Base-by-base conservation (phyloP, 2,888 invertebrate species). In the Hypena proboscidalis region DNA sequence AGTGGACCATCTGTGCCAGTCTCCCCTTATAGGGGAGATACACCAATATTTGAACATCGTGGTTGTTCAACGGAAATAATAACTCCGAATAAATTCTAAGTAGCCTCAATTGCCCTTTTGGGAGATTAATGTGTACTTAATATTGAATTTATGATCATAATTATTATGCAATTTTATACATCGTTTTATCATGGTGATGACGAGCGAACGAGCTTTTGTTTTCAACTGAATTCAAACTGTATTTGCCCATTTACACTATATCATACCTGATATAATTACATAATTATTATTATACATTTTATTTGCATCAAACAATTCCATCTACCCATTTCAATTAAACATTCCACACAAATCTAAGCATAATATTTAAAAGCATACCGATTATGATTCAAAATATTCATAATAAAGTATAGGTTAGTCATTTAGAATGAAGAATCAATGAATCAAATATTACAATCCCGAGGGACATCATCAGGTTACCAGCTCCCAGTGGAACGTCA, bases 1-100 rank as follows among this genome's bases (percentile, higher is more conserved):
- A 65, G 69, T 60, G 74, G 68, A 85, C 78, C 88, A 88, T 84
- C 86, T 88, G 88, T 80, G 81, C 70, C 74, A 37, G 52, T 62
- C 67, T 73, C 82, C 81, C 79, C 76, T 65, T 46, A 63, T 42
- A 54, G 55, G 68, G 70, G 58, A 55, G 53, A 48, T 57, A 66
- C 51, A 49, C 55, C 63, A 60, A 62, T 62, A 61, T 61, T 61
- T 60, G 63, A 58, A 51, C 63, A 52, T 46, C 32, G 60, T 30
- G 47, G 67, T 58, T 56, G 59, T 57, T 66, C 34, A 48, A 45
- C 35, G 53, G 51, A 52, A 60, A 58, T 65, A 58, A 65, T 58
- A 57, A 52, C 35, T 46, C 31, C 9, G 44, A 50, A 55, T 62
- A 60, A 49, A 64, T 60, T 62, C 45, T 48, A 57, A 48, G 54